Percentiles rank a stretch among this genome's conserved stretches.
These are phyloP conservation scores for Origma solitaria DNA, from an alignment of 2,113 vertebrate genomes.

Conservation along the genomic window DNA sequence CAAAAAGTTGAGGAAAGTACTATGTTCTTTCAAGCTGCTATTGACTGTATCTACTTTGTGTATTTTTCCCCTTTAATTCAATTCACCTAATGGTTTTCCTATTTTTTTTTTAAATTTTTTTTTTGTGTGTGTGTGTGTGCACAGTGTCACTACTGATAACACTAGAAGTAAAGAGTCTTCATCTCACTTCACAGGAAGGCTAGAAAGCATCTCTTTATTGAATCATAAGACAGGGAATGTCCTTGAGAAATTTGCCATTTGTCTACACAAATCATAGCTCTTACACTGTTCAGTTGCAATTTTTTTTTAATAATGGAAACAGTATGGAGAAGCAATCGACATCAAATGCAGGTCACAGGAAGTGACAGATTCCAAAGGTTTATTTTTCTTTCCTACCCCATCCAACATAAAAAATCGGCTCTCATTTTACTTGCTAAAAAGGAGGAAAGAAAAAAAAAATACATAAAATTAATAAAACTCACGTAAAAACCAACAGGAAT, in stretches of 20 bases:
- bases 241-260: not conserved
- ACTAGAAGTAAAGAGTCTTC: not conserved
- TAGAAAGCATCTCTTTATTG: conserved; percentile 18
- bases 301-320: not conserved
- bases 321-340: not conserved
- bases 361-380: not conserved
- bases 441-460: not conserved
- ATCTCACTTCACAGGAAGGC: not conserved
- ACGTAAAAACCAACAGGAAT: not conserved
- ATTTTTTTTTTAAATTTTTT: not conserved
- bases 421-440: conserved; percentile 64
- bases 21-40: not conserved
- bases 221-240: not conserved
- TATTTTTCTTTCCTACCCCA: not conserved
- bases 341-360: not conserved
- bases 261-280: not conserved
- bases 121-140: not conserved
- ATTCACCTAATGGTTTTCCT: not conserved
- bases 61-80: not conserved
- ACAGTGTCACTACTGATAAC: not conserved
- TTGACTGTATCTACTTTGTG: not conserved
- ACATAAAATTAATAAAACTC: not conserved
- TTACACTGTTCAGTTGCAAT: not conserved
- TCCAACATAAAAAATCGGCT: not conserved
- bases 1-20: not conserved